phyloP scores from a whole-genome alignment of 2,888 invertebrate genomes.

The Andrena haemorrhoa region DNA sequence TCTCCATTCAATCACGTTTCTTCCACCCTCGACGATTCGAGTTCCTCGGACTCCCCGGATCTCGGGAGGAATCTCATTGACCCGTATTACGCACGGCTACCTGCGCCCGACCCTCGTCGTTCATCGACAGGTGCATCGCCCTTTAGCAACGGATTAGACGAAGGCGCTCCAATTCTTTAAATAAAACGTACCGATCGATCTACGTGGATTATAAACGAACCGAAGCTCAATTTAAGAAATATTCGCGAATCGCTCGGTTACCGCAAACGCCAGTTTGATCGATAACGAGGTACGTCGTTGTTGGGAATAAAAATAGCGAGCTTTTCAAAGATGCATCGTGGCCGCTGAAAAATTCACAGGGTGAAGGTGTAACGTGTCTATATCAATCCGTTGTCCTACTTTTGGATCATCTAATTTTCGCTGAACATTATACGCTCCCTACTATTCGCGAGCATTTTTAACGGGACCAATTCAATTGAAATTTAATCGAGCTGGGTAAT shows the following conservation, averaged over 20 bases:
- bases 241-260: neutral
- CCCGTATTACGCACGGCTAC: neutral
- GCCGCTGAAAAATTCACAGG: neutral
- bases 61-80: constrained; percentile 7
- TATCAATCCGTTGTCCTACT: neutral
- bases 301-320: neutral
- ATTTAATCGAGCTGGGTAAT: constrained; percentile 42
- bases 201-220: neutral
- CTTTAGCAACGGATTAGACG: neutral
- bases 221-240: neutral
- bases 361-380: neutral
- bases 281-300: neutral
- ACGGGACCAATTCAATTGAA: constrained; percentile 23
- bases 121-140: neutral
- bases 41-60: constrained; percentile 5
- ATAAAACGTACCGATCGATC: neutral
- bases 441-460: constrained; percentile 3
- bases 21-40: neutral
- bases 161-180: neutral
- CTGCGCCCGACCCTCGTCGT: neutral
- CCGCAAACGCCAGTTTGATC: neutral
- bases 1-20: constrained; percentile 18
- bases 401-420: neutral
- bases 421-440: neutral
- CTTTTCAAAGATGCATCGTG: neutral